Evolutionary conservation across 1,140 invertebrate species (phyloP).

Genomic region (Diorhabda sublineata): DNA sequence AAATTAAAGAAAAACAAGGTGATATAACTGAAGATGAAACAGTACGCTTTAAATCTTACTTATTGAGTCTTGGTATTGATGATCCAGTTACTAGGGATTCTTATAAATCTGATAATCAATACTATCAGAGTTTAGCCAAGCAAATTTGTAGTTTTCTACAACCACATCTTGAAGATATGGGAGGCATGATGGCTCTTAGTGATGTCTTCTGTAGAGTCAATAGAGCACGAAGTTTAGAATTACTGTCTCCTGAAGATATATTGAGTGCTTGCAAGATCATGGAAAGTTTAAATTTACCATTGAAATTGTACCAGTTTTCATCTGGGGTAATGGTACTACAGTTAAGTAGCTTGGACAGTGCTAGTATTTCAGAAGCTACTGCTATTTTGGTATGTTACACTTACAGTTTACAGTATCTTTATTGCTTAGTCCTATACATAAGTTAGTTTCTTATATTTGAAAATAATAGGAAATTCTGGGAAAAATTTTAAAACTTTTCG

Average conservation of each 20-base stretch:
- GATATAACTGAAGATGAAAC: slow-evolving; percentile 98
- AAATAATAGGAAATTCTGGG: too few species aligned
- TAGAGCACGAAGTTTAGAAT: slow-evolving; percentile 78
- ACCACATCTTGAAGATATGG: slow-evolving; percentile 80
- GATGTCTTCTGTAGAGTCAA: slow-evolving; percentile 97
- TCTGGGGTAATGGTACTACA: slow-evolving; percentile 90
- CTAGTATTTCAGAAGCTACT: slow-evolving; percentile 68
- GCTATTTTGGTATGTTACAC: slow-evolving; percentile 58
- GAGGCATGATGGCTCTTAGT: slow-evolving; percentile 93
- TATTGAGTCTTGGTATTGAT: slow-evolving; percentile 94
- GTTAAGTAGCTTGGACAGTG: slow-evolving; percentile 72
- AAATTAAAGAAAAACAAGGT: slow-evolving; percentile 92
- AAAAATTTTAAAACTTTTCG: too few species aligned
- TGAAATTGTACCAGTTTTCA: slow-evolving; percentile 79
- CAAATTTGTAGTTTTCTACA: slow-evolving; percentile 81
- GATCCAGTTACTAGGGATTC: slow-evolving; percentile 93
- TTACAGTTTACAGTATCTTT: background rate
- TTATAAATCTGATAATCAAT: slow-evolving; percentile 81
- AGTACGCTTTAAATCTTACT: slow-evolving; percentile 89
- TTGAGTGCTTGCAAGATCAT: slow-evolving; percentile 80
- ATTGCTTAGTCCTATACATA: too few species aligned
- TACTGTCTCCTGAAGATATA: slow-evolving; percentile 92
- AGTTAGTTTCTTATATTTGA: too few species aligned
- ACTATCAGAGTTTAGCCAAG: slow-evolving; percentile 80
- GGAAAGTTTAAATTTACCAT: slow-evolving; percentile 63